Base-by-base conservation (phyloP, 2,797 vertebrate genomes). In the Avahi laniger region DNA sequence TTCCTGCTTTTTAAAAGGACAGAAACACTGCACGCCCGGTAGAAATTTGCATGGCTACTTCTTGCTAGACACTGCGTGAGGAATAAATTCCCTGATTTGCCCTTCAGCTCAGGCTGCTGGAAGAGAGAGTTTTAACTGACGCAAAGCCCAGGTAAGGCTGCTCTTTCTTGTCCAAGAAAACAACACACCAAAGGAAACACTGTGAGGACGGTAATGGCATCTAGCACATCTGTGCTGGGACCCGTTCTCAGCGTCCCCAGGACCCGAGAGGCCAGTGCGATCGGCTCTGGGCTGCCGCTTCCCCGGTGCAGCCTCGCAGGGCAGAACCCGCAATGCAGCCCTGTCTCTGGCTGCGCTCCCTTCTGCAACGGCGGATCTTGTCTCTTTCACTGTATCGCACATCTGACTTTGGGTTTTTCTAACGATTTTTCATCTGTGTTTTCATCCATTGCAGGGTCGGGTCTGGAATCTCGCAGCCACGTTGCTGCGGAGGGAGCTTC, bases 331-430 rank as follows among this genome's bases (percentile, higher is more conserved):
- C 9, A 2, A 30, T 15, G 63, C 38, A 14, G 69, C 3, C 28
- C 59, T 24, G 0, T 12, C 65, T 38, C 57, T 26, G 15, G 30
- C 41, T 8, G 8, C 1, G n/a, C 30, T 83, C 24, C 18, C 6
- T 4, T 15, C 52, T 9, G 6, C 24, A 20, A 4, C 5, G 20
- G 17, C 0, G 6, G 67, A 7, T 0, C 59, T 48, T 35, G n/a
- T 35, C n/a, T 41, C 48, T 48, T 80, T 54, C 26, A 3, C n/a
- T 48, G 30, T 13, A 22, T 8, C 18, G 9, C 26, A 11, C 41
- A 13, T 11, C 9, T 41, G 67, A 70, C n/a, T 28, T n/a, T 38
- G 17, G 0, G 4, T 17, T 63, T 59, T 63, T 46, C 41, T 33
- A 48, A 22, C 22, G 30, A 2, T 18, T 59, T 35, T 59, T 54